Base-by-base conservation (phyloP, 2,888 invertebrate genomes). In the Pinctada fucata region DNA sequence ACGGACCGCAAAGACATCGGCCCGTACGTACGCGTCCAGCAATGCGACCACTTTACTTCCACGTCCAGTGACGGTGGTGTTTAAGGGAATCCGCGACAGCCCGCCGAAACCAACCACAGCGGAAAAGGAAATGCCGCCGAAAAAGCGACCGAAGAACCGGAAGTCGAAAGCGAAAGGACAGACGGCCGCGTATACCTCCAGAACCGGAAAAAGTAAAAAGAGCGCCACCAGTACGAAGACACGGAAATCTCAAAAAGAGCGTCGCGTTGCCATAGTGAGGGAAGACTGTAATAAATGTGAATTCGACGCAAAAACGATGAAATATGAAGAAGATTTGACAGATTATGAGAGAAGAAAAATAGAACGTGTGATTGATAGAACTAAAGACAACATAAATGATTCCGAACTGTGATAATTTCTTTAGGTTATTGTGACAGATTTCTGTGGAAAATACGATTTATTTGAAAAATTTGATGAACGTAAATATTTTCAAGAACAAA, bases 301-400 rank as follows among this genome's bases (percentile, higher is more conserved):
- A 10, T 65, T 48, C 3, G 74, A 74, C 45, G 50, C 51, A 6
- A 63, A 58, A 31, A 8, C 63, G 5, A 45, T 63, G 16, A 74
- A 74, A 8, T 74, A 74, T 50, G 74, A 64, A 48, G 74, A 74
- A 8, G 74, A 74, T 47, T 31, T 74, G 16, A 74, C 74, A 8
- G 16, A 50, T 3, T 65, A 74, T 8, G 74, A 74, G 49, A 74
- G 51, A 50, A 66, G 5, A 16, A 74, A 50, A 66, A 51, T 74
- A 16, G 74, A 74, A n/a, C 49, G 8, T 31, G 63, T 74, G 16
- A 50, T 74, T 10, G 65, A 74, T 31, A 48, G 74, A 13, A 66
- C 74, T 31, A 50, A 66, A 74, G 8, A 72, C 6, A 10, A n/a
- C 49, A 16, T 31, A 31, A 8, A 50, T 6, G 16, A 50, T 0